Conservation (phyloP, 2,113 vertebrate genomes). For the Puntigrus tetrazona region DNA sequence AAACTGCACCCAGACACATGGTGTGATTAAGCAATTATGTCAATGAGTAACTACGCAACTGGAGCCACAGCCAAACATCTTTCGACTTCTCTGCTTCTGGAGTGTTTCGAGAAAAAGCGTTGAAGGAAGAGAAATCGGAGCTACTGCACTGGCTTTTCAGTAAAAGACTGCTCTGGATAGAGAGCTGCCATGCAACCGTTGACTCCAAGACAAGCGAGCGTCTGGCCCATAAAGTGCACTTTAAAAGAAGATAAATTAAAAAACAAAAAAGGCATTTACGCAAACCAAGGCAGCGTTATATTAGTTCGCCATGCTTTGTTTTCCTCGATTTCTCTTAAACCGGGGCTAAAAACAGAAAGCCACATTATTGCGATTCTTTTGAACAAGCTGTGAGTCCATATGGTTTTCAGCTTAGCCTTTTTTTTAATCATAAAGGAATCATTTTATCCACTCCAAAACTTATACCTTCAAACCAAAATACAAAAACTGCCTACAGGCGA, state of each 20-base stretch:
- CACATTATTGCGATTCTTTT: constrained; percentile 16
- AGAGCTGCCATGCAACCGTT: neutral
- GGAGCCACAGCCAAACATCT: constrained; percentile 9
- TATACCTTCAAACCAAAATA: neutral
- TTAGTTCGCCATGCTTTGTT: constrained; percentile 44
- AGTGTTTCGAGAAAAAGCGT: neutral
- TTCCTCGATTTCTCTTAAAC: neutral
- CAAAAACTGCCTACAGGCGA: neutral
- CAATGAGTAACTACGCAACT: constrained; percentile 13
- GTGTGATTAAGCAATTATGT: constrained; percentile 12
- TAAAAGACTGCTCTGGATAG: neutral
- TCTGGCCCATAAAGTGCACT: constrained; percentile 38
- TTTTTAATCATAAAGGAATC: neutral
- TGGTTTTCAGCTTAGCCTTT: neutral
- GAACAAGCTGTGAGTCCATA: neutral
- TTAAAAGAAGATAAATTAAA: constrained; percentile 28
- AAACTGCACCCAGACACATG: constrained; percentile 24
- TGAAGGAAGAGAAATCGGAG: constrained; percentile 14
- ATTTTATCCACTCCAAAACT: constrained; percentile 1
- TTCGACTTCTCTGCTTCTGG: neutral
- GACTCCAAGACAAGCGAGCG: constrained; percentile 19
- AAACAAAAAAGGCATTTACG: constrained; percentile 19
- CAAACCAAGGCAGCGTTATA: constrained; percentile 16
- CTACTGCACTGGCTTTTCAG: neutral
- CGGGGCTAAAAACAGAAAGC: constrained; percentile 44